Conservation (phyloP, 2,113 vertebrate species). For the Lanius ludovicianus region DNA sequence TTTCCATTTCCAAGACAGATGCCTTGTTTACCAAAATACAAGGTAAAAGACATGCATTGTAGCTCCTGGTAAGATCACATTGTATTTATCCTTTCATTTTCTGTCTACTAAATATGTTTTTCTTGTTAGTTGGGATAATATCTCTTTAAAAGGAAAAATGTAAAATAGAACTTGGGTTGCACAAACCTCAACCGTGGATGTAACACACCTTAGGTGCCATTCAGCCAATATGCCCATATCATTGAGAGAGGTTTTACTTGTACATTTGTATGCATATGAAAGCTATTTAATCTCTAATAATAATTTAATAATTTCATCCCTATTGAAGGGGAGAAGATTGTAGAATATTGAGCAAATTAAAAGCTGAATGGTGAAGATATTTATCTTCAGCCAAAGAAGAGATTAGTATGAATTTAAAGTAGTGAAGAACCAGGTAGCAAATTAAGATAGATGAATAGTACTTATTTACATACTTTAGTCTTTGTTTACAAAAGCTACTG, state of each 20-base stretch:
- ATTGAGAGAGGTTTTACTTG: neutral
- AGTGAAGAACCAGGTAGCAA: neutral
- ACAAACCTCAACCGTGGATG: neutral
- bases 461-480: neutral
- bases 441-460: neutral
- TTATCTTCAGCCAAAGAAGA: neutral
- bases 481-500: neutral
- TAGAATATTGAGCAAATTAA: constrained; percentile 1
- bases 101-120: neutral
- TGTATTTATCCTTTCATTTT: neutral
- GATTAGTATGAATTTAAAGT: neutral
- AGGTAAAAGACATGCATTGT: neutral
- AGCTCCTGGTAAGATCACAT: neutral
- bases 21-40: neutral
- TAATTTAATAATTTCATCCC: neutral
- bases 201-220: neutral
- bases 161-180: neutral
- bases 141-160: neutral
- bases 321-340: neutral
- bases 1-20: neutral
- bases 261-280: neutral
- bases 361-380: neutral
- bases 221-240: neutral
- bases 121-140: neutral
- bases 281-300: neutral